A percentile compares a stretch with the other conserved stretches of the same genome.
These are phyloP conservation scores for Ectemnius cavifrons DNA, from an alignment of 2,888 invertebrate species.

Conservation along the genomic window DNA sequence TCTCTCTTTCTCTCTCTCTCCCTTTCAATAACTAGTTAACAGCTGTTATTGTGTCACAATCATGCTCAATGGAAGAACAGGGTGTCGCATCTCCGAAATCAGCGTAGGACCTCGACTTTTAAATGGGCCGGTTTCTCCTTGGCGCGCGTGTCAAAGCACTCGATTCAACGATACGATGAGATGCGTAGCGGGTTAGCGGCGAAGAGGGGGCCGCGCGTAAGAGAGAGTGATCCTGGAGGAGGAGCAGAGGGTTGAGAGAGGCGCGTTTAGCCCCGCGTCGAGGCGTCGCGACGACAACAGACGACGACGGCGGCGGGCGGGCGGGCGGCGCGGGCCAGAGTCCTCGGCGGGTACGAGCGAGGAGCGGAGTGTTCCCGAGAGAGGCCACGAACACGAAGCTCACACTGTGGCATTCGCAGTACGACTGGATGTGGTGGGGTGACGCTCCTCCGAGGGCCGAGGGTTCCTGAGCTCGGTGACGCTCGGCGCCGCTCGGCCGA, in stretches of 20 bases:
- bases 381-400: conserved; percentile 59
- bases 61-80: too few species aligned
- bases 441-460: conserved; percentile 58
- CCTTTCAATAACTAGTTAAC: not conserved
- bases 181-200: too few species aligned
- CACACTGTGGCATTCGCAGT: conserved; percentile 72
- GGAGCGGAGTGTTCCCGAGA: conserved; percentile 43
- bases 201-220: too few species aligned
- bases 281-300: not conserved
- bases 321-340: not conserved
- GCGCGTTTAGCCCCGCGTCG: conserved; percentile 2
- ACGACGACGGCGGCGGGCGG: not conserved
- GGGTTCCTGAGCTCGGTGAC: conserved; percentile 63
- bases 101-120: too few species aligned
- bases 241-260: conserved; percentile 7
- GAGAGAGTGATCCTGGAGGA: too few species aligned
- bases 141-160: too few species aligned
- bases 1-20: conserved; percentile 11
- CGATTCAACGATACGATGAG: too few species aligned
- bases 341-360: conserved; percentile 37
- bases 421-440: conserved; percentile 74
- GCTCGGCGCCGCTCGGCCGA: conserved; percentile 56
- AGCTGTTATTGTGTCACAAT: not conserved
- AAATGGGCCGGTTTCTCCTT: too few species aligned
- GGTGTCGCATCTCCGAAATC: not conserved